Base-by-base conservation (phyloP, 2,113 vertebrate species). In the Connochaetes taurinus region DNA sequence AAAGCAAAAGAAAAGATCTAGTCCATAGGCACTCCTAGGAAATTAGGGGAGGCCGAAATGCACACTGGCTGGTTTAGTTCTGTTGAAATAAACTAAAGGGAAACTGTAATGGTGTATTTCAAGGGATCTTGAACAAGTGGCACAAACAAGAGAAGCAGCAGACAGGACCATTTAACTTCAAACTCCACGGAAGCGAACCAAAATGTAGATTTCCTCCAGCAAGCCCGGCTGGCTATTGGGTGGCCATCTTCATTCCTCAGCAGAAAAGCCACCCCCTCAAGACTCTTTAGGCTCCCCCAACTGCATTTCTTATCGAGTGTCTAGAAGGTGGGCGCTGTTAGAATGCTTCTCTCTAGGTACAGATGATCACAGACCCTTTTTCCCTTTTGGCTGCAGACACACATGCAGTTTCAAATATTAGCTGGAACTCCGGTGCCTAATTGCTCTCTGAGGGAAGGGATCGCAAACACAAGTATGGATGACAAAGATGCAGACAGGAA, bases 381-480 rank as follows among this genome's bases (percentile, higher is more conserved):
- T 43, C 86, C 87, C 95, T 52, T 74, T 91, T n/a, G 40, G 60
- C 95, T 7, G 89, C 91, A 94, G 95, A 95, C 27, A 25, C 57
- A 76, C 47, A n/a, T 8, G 76, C 96, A 98, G 97, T 97, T 98
- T 96, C 97, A 98, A 97, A 98, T 95, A 97, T 80, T n/a, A 98
- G 97, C 98, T 97, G 96, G 97, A 98, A 97, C 98, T 95, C 97
- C 96, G 94, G 97, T 97, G 97, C 99, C 98, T 99, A 99, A 99
- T 99, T 99, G 99, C 98, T 99, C 98, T 99, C 98, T 98, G 98
- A 98, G 99, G 98, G 98, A 98, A 98, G 94, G 98, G 95, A 97
- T 98, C 93, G n/a, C 95, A 97, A 96, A 58, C 33, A 62, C 31
- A 97, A 91, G 95, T 76, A 94, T 14, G 53, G 97, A 96, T 97